Evolutionary conservation across 2,113 vertebrate species (phyloP), one percentile per base, ranked within the genome.

Genomic region (Syngnathus scovelli): DNA sequence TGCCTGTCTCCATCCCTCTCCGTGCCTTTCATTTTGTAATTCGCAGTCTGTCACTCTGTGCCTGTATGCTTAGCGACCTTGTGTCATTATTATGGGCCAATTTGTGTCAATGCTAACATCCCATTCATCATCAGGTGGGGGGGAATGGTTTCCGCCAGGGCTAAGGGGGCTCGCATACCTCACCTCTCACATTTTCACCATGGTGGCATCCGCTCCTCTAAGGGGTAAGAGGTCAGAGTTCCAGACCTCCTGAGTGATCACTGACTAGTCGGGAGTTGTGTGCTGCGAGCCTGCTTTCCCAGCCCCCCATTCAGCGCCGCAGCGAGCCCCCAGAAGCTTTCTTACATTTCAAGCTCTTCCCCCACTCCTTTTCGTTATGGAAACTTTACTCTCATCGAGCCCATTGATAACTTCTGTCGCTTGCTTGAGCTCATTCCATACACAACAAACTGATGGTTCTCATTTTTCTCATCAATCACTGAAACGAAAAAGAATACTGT

Each of bases 31-130:
- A 39, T 68, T 82, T 76, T 68, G 73, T 79, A 56, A 58, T 78
- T 86, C 77, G 70, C 77, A 74, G 74, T 83, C 79, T 66, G 77
- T 83, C 85, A 78, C 83, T 77, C 69, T 19, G 61, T 63, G 78
- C 76, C 69, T 83, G 75, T 87, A 77, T 84, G 84, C 85, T 82
- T 69, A 81, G 82, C 79, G 80, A 86, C 79, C 90, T 87, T 88
- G 89, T 89, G 90, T 90, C 91, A 91, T 89, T 92, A 87, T 90
- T 87, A 89, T 86, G 80, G 86, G 86, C 82, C 88, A 88, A 86
- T 7, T 89, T 88, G 88, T 91, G 90, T 88, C 87, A 89, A 90
- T 90, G 89, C 90, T 90, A 88, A 92, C 89, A 91, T 89, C 88
- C 89, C 87, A 89, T 93, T 92, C 83, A 90, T 90, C 85, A 90